Base-by-base conservation (phyloP, 2,888 invertebrate genomes). In the Eretmocerus hayati region DNA sequence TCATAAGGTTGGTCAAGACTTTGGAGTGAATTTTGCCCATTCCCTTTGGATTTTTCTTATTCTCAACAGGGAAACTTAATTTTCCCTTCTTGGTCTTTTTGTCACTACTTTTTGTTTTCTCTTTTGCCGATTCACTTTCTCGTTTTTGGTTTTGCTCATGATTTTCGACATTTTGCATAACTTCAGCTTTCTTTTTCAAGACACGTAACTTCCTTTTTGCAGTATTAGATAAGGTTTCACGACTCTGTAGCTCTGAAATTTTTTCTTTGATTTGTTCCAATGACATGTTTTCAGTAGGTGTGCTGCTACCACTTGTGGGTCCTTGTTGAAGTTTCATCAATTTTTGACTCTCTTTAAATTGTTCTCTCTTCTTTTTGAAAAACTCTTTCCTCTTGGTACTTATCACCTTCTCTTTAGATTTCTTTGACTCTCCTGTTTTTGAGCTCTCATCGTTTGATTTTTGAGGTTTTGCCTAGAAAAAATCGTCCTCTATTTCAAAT, bases 131-230 rank as follows among this genome's bases (percentile, higher is more conserved):
- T 35, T 46, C 41, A 38, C 5, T 22, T 41, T 46, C 41, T 22
- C 47, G 30, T 13, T 39, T 43, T 18, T 18, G 18, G 6, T 15
- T 22, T 16, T 30, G 1, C 11, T 22, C 5, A 19, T 16, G 30
- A 15, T 44, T 16, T 1, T 13, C 2, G 20, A 39, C 42, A 16
- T 21, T 30, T 39, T 53, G 46, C 19, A 56, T 49, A 1, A 50
- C 9, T 3, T 3, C 13, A 19, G 67, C 40, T 44, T 60, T 60
- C 36, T 61, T 67, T 8, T 52, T 59, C 4, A 64, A 47, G 5
- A 41, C 11, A 4, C 42, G 47, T 18, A 68, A 48, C 42, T 56
- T 60, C 39, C 58, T 60, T 4, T 52, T 57, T 1, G 64, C 66
- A 1, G 59, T 59, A 55, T 59, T 68, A 2, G 62, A 48, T 4